Conservation (phyloP, 2,888 invertebrate genomes). For the Andrena chrysosceles region DNA sequence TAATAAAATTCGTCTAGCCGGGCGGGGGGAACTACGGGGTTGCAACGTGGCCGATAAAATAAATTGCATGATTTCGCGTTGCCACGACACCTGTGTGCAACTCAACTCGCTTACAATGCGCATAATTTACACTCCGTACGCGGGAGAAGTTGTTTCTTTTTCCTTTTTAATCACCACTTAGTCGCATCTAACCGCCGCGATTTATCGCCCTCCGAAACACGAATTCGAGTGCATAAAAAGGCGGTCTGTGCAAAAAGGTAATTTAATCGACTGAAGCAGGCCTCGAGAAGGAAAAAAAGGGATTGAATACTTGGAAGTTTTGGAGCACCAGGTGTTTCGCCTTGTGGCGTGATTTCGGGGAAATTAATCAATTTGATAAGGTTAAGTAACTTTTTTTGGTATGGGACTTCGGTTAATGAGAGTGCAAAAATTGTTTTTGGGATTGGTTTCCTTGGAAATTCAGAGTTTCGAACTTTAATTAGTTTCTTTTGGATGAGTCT, state of each 20-base stretch:
- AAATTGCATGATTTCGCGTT: slow-evolving; percentile 7
- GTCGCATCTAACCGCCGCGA: not conserved
- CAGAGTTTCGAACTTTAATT: too few species aligned
- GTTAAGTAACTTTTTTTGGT: too few species aligned
- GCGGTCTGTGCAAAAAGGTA: not conserved
- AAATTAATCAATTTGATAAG: too few species aligned
- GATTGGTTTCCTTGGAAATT: too few species aligned
- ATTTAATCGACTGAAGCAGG: not conserved
- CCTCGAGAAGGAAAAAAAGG: too few species aligned
- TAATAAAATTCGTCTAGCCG: slow-evolving; percentile 10
- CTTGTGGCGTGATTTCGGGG: too few species aligned
- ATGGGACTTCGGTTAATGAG: too few species aligned
- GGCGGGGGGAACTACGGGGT: not conserved
- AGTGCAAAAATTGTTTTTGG: too few species aligned
- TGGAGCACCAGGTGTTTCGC: too few species aligned
- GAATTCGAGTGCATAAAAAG: not conserved
- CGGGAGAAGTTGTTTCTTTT: not conserved
- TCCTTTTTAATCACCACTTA: slow-evolving; percentile 17
- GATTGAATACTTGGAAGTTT: too few species aligned
- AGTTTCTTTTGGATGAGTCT: too few species aligned
- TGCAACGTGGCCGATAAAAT: slow-evolving; percentile 14
- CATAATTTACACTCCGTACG: slow-evolving; percentile 25
- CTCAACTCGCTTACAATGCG: slow-evolving; percentile 1
- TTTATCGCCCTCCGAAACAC: not conserved
- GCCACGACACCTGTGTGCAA: slow-evolving; percentile 3